phyloP scores from a whole-genome alignment of 2,113 vertebrate genomes.

The Empidonax traillii region DNA sequence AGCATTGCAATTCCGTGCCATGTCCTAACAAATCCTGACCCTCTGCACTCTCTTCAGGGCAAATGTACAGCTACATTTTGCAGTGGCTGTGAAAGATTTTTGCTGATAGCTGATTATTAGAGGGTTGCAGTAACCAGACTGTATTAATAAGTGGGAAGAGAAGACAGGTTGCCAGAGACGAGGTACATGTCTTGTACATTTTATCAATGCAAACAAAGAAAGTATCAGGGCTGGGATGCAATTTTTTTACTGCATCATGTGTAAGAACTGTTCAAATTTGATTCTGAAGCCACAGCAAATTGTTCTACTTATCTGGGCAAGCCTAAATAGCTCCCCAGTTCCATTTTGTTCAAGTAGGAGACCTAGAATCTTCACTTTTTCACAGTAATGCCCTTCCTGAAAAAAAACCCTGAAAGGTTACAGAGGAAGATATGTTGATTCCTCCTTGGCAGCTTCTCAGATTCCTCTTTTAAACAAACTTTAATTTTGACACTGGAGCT shows the following conservation, averaged over 20 bases:
- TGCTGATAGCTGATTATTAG: background rate
- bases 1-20: background rate
- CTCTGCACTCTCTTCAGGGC: background rate
- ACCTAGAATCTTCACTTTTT: background rate
- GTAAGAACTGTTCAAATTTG: constrained; percentile 14
- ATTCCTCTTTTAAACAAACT: background rate
- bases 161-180: background rate
- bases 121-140: background rate
- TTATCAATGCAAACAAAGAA: background rate
- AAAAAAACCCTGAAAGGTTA: background rate
- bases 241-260: background rate
- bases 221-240: background rate
- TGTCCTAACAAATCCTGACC: background rate
- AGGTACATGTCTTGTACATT: background rate
- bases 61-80: background rate
- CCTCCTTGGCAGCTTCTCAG: background rate
- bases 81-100: background rate
- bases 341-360: background rate
- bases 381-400: background rate
- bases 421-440: background rate
- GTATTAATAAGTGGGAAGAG: background rate
- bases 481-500: background rate
- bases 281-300: background rate
- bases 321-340: background rate
- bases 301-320: background rate